Evolutionary conservation across 2,797 vertebrate species (phyloP).

Genomic region (Sebastes variabilis): DNA sequence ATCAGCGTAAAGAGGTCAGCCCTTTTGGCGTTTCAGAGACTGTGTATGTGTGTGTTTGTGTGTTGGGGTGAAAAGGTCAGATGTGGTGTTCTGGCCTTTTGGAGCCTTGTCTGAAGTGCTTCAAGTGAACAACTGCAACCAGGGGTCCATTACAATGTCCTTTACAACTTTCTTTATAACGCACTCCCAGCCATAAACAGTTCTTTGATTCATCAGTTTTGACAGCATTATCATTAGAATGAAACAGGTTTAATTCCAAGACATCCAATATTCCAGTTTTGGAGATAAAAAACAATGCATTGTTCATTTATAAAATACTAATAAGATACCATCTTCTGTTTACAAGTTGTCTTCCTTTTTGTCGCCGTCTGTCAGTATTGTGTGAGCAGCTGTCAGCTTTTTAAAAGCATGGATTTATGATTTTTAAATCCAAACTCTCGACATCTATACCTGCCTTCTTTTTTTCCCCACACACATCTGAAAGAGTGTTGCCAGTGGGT

Average conservation of each 20-base stretch:
- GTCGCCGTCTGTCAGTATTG: neutral
- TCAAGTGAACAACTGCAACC: slow-evolving; percentile 50
- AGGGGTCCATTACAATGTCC: slow-evolving; percentile 44
- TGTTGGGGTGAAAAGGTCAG: slow-evolving; percentile 69
- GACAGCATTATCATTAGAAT: slow-evolving; percentile 33
- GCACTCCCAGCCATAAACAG: slow-evolving; percentile 7
- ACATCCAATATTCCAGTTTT: neutral
- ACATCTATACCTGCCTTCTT: neutral
- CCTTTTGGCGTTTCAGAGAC: slow-evolving; percentile 50
- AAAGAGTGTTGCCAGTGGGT: neutral
- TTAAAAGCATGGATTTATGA: neutral
- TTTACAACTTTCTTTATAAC: slow-evolving; percentile 48
- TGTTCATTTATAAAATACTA: neutral
- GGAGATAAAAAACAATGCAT: neutral
- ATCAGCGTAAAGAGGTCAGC: slow-evolving; percentile 74
- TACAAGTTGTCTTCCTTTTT: neutral
- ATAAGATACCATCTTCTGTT: neutral
- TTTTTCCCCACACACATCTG: neutral
- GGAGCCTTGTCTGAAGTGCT: slow-evolving; percentile 52
- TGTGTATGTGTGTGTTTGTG: slow-evolving; percentile 29
- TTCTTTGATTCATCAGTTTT: slow-evolving; percentile 13
- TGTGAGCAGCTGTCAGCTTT: neutral
- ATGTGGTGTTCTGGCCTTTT: slow-evolving; percentile 50
- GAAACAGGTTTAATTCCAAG: neutral
- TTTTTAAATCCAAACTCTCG: neutral